Base-by-base conservation (phyloP, 2,113 vertebrate species). In the Aspiorhynchus laticeps region DNA sequence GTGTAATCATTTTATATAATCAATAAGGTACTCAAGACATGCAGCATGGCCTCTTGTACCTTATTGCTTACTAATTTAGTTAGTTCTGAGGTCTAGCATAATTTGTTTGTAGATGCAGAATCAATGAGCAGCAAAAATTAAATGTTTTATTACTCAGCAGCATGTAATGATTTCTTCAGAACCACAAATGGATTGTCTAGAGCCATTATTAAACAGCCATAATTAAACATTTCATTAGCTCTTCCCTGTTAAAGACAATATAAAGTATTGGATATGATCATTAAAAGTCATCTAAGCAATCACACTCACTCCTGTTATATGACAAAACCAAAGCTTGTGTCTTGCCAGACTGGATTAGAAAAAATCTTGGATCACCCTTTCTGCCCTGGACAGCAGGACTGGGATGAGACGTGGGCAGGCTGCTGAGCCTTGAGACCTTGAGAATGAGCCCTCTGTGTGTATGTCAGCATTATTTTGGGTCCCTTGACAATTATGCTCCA, bases 291-390 rank as follows among this genome's bases (percentile, higher is more conserved):
- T 76, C 73, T 8, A 17, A 46, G 38, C 73, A 76, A 1, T 48
- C 38, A 7, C 41, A 26, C 24, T 43, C 11, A 43, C 5, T 46
- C 24, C 41, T 76, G 5, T 43, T 67, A 28, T n/a, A 5, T 31
- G 46, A 84, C 28, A 11, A 14, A 48, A 19, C 56, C 36, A 43
- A 31, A 51, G 21, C 59, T 48, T 75, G 41, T 41, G 21, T 19
- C 63, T 73, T 38, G 56, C 63, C 17, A 71, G 61, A 28, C 61
- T 56, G 67, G 51, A 71, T 78, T 51, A 46, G 63, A 61, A 87
- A 83, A 71, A 24, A 74, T 73, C 79, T 74, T 38, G 56, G 14
- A 15, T 14, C 59, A 26, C 74, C 88, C 36, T 28, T 75, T 46
- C 14, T 75, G 73, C 73, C 73, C 31, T 48, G 9, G 63, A 77